These are phyloP conservation scores for Saccostrea cuccullata DNA, from an alignment of 1,140 invertebrate genomes.

Conservation along the genomic window DNA sequence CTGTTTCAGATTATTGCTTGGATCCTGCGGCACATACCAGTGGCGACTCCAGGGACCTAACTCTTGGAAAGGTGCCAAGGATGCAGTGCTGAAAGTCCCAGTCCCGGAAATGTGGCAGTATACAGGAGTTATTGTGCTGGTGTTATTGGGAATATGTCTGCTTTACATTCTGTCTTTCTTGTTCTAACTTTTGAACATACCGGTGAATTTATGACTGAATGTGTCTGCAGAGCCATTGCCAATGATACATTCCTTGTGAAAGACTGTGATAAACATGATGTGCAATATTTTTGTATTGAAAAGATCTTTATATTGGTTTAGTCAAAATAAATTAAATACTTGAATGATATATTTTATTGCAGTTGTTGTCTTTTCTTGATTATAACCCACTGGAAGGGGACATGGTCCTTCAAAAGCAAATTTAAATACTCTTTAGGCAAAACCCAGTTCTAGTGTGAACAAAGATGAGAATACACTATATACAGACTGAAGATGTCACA, in stretches of 20 bases:
- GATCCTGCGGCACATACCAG: slow-evolving; percentile 73
- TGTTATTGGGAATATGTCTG: not conserved
- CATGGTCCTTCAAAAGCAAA: too few species aligned
- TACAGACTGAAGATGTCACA: too few species aligned
- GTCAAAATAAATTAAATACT: too few species aligned
- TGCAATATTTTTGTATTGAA: not conserved
- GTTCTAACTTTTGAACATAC: slow-evolving; percentile 6
- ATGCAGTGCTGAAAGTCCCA: slow-evolving; percentile 69
- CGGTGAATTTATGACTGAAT: not conserved
- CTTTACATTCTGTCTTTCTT: not conserved
- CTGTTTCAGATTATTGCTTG: slow-evolving; percentile 68
- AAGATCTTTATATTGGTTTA: too few species aligned
- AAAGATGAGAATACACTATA: too few species aligned
- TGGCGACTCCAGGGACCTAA: slow-evolving; percentile 75
- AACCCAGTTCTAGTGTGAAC: too few species aligned
- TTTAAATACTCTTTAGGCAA: too few species aligned
- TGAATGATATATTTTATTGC: too few species aligned
- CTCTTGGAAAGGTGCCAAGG: slow-evolving; percentile 64
- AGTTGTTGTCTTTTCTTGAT: too few species aligned
- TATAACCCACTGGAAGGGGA: too few species aligned
- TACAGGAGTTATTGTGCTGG: slow-evolving; percentile 47
- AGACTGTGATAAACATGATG: not conserved
- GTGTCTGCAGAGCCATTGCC: not conserved
- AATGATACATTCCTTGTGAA: not conserved
- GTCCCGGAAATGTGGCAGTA: slow-evolving; percentile 71